These are phyloP conservation scores for Progne subis DNA, from an alignment of 2,113 vertebrate genomes.

Conservation along the genomic window DNA sequence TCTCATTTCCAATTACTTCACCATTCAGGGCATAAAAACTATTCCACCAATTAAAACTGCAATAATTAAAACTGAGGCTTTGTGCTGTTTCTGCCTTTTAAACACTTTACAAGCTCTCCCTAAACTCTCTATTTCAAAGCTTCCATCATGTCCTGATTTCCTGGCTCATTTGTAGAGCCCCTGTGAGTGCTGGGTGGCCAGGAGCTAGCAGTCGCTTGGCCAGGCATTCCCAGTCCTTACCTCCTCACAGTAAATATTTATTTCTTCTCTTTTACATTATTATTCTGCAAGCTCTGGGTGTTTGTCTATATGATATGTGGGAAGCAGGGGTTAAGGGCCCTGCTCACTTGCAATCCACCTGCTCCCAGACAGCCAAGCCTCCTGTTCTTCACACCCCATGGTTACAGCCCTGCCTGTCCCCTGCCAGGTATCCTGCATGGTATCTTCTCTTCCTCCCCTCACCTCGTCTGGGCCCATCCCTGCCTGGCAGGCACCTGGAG, in stretches of 20 bases:
- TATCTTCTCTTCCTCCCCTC: too few species aligned
- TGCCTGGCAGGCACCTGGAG: background rate
- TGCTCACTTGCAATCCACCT: too few species aligned
- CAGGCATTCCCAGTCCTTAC: fast-evolving
- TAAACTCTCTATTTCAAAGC: background rate
- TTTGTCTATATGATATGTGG: fast-evolving
- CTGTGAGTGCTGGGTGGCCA: fast-evolving
- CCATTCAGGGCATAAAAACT: background rate
- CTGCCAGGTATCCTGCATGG: background rate
- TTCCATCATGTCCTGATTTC: background rate
- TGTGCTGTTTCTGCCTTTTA: constrained; percentile 21
- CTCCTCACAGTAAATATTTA: background rate
- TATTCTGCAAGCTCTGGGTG: background rate
- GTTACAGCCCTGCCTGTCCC: background rate
- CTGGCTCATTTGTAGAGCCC: background rate
- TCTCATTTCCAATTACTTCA: constrained; percentile 30
- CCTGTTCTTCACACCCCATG: fast-evolving
- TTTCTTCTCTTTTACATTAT: background rate
- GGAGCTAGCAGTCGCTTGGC: background rate
- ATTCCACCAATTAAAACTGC: constrained; percentile 4
- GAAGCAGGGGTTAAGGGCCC: background rate
- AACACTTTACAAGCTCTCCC: background rate
- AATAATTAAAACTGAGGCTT: constrained; percentile 43
- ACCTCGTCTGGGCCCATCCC: background rate
- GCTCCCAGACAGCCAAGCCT: background rate